phyloP scores from a whole-genome alignment of 2,888 invertebrate species.

The Euphydryas editha region DNA sequence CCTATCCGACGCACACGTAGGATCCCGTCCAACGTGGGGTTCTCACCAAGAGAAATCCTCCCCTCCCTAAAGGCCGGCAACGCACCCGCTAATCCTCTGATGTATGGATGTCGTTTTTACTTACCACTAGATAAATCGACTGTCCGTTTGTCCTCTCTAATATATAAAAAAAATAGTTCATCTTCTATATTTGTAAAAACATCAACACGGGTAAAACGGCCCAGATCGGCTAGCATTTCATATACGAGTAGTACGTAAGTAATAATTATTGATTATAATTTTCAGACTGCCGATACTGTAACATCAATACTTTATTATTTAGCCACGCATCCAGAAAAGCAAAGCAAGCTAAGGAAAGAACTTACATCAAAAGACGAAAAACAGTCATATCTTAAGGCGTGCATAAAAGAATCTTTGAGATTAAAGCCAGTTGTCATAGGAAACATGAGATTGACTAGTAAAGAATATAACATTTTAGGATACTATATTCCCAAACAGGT shows the following conservation, averaged over 20 bases:
- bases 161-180: too few relatives aligned
- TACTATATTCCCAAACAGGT: conserved; percentile 85
- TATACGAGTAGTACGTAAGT: background rate
- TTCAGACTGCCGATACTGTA: conserved; percentile 83
- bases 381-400: conserved; percentile 86
- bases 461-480: conserved; percentile 84
- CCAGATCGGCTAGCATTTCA: background rate
- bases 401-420: conserved; percentile 88
- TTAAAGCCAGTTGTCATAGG: conserved; percentile 85
- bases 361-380: conserved; percentile 57
- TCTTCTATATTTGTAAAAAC: too few relatives aligned
- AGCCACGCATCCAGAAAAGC: conserved; percentile 85
- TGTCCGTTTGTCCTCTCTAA: too few relatives aligned
- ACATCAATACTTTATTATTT: conserved; percentile 84
- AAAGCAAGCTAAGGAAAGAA: conserved; percentile 85
- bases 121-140: too few relatives aligned
- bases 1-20: too few relatives aligned
- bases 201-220: too few relatives aligned
- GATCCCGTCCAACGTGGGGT: too few relatives aligned
- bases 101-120: too few relatives aligned
- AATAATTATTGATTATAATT: conserved; percentile 15
- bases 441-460: conserved; percentile 77
- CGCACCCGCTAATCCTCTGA: too few relatives aligned
- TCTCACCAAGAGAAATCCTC: too few relatives aligned
- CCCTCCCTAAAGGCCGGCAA: too few relatives aligned